phyloP scores from a whole-genome alignment of 1,140 invertebrate genomes.

The Bombus fervidus region DNA sequence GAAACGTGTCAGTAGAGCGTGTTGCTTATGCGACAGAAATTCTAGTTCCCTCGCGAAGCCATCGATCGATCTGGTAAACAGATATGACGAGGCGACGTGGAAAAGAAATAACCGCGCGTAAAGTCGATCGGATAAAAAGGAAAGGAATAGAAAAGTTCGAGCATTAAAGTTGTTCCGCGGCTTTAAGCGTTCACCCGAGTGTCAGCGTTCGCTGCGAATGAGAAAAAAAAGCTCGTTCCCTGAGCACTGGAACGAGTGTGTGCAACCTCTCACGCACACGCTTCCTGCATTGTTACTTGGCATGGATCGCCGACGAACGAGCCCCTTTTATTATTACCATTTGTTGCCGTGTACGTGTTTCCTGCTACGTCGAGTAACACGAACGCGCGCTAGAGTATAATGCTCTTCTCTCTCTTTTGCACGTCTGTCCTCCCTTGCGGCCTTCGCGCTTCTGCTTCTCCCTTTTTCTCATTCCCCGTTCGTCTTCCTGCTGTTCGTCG shows the following conservation, averaged over 20 bases:
- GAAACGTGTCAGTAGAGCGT: too few relatives aligned
- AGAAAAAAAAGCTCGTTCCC: conserved; percentile 10
- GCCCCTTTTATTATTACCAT: conserved; percentile 74
- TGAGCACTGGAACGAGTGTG: conserved; percentile 17
- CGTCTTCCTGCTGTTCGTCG: conserved; percentile 16
- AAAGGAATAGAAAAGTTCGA: conserved; percentile 21
- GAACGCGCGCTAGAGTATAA: conserved; percentile 34
- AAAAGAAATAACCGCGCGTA: background rate
- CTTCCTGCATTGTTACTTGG: conserved; percentile 65
- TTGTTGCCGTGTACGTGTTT: conserved; percentile 73
- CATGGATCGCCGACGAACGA: conserved; percentile 67
- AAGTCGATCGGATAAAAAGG: background rate
- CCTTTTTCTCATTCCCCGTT: conserved; percentile 34
- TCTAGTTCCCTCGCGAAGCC: too few relatives aligned
- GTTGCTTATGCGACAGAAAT: too few relatives aligned
- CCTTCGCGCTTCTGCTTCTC: conserved; percentile 29
- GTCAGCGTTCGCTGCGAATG: conserved; percentile 3
- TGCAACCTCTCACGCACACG: conserved; percentile 56
- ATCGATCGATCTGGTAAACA: background rate
- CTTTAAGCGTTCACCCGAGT: conserved; percentile 19
- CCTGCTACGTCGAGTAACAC: conserved; percentile 67
- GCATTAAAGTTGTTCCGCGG: conserved; percentile 30
- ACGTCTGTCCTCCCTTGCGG: background rate
- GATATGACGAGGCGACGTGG: background rate
- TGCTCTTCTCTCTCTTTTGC: background rate